Evolutionary conservation across 2,888 invertebrate species (phyloP).

Genomic region (Agrilus biguttatus): DNA sequence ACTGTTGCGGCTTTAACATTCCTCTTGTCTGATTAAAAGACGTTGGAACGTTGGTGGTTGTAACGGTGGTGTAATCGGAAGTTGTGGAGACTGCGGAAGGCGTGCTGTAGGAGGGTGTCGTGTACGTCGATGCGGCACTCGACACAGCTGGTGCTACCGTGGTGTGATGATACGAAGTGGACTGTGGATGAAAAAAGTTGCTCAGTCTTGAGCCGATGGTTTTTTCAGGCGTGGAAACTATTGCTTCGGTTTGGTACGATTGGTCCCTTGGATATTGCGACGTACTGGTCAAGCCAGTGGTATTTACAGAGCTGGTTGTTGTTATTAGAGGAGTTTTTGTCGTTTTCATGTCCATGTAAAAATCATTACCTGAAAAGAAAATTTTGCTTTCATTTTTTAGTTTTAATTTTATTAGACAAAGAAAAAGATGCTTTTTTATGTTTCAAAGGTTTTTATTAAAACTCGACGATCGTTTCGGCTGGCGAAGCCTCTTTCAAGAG

Average conservation of each 20-base stretch:
- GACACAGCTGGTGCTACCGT: constrained; percentile 20
- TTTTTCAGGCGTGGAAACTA: constrained; percentile 15
- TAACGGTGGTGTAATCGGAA: constrained; percentile 1
- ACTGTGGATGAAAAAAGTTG: too few species aligned
- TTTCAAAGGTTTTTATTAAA: too few species aligned
- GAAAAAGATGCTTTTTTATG: too few species aligned
- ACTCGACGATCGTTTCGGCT: too few species aligned
- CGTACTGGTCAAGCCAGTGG: constrained; percentile 8
- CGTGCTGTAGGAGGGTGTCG: constrained; percentile 14
- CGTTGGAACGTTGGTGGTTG: constrained; percentile 5
- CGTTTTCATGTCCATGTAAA: constrained; percentile 8
- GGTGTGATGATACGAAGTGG: too few species aligned
- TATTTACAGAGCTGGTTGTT: constrained; percentile 19
- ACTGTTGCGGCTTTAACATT: constrained; percentile 35
- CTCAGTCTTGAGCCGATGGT: too few species aligned
- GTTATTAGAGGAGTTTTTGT: constrained; percentile 17
- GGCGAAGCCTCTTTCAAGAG: too few species aligned
- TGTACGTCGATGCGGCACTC: too few species aligned
- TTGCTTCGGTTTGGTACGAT: constrained; percentile 21
- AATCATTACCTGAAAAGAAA: constrained; percentile 8
- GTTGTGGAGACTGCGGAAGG: too few species aligned
- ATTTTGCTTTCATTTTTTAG: too few species aligned
- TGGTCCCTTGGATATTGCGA: constrained; percentile 26
- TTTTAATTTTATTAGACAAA: too few species aligned
- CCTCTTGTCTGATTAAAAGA: constrained; percentile 14